Evolutionary conservation across 37 sponge, comb jelly and placozoan species (phyloP).

Genomic region (Theonella swinhoei): DNA sequence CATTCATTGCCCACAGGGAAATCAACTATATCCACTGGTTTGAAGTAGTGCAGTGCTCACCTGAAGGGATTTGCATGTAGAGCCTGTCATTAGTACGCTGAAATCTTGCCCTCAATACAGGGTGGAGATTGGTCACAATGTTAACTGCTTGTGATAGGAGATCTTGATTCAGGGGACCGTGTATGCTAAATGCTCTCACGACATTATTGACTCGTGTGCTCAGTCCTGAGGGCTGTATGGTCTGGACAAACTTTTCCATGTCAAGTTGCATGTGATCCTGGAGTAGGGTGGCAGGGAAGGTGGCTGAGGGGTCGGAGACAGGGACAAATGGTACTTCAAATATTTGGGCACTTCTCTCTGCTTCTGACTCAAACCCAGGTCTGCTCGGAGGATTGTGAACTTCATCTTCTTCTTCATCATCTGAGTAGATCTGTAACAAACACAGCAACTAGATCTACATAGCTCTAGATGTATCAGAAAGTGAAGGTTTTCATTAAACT

Average conservation of each 20-base stretch:
- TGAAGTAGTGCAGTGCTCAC: too few relatives aligned
- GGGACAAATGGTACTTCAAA: constrained; percentile 26
- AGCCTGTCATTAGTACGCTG: constrained; percentile 38
- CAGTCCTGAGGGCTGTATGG: constrained; percentile 31
- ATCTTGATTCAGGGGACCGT: constrained; percentile 73
- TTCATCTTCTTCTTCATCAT: background rate
- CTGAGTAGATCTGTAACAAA: background rate
- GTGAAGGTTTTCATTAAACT: background rate
- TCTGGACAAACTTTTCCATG: constrained; percentile 15
- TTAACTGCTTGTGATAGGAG: constrained; percentile 49
- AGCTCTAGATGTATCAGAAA: background rate
- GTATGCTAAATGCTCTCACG: constrained; percentile 70
- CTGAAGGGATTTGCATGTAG: constrained; percentile 40
- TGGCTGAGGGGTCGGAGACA: background rate
- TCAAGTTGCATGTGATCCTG: constrained; percentile 73
- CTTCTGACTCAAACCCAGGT: constrained; percentile 50
- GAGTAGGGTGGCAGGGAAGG: constrained; percentile 78
- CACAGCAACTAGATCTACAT: background rate
- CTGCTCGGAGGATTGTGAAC: constrained; percentile 35
- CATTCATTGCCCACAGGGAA: background rate
- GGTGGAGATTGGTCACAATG: constrained; percentile 54
- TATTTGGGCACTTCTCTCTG: constrained; percentile 24
- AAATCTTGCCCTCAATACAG: constrained; percentile 58
- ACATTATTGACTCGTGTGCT: constrained; percentile 69
- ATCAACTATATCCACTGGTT: too few relatives aligned